These are phyloP conservation scores for Tribolium madens DNA, from an alignment of 1,140 invertebrate species.

Conservation along the genomic window DNA sequence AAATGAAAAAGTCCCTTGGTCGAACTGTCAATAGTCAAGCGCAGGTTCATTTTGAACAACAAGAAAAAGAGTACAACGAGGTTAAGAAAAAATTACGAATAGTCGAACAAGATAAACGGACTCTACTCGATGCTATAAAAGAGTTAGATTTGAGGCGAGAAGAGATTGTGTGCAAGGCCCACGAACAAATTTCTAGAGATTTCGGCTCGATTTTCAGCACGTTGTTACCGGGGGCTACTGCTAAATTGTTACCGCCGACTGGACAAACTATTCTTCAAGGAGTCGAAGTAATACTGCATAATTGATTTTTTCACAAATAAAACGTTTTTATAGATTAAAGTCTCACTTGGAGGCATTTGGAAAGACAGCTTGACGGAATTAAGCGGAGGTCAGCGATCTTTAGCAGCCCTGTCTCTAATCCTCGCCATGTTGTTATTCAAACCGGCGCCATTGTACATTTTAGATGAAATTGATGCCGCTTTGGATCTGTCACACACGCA, in stretches of 20 bases:
- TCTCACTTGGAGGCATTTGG: constrained; percentile 94
- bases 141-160: constrained; percentile 93
- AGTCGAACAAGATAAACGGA: constrained; percentile 88
- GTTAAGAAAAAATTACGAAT: constrained; percentile 84
- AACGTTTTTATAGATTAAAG: constrained; percentile 75
- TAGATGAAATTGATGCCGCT: constrained; percentile 99
- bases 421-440: constrained; percentile 97
- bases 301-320: no score
- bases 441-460: constrained; percentile 97
- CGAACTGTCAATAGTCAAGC: constrained; percentile 87
- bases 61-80: constrained; percentile 89
- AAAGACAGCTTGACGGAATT: constrained; percentile 97
- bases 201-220: constrained; percentile 97
- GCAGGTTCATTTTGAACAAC: constrained; percentile 86
- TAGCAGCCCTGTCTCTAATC: constrained; percentile 96
- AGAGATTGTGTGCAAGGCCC: constrained; percentile 82
- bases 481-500: constrained; percentile 98
- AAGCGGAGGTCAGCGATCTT: constrained; percentile 95
- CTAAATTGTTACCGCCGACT: constrained; percentile 84
- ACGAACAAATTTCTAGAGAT: constrained; percentile 87
- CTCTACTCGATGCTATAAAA: constrained; percentile 85
- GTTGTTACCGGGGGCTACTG: constrained; percentile 89
- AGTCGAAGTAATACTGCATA: constrained; percentile 86
- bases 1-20: constrained; percentile 79
- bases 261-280: constrained; percentile 85